Evolutionary conservation across 1,140 invertebrate genomes (phyloP), one percentile per base, ranked within the genome.

Genomic region (Aphis craccivora): DNA sequence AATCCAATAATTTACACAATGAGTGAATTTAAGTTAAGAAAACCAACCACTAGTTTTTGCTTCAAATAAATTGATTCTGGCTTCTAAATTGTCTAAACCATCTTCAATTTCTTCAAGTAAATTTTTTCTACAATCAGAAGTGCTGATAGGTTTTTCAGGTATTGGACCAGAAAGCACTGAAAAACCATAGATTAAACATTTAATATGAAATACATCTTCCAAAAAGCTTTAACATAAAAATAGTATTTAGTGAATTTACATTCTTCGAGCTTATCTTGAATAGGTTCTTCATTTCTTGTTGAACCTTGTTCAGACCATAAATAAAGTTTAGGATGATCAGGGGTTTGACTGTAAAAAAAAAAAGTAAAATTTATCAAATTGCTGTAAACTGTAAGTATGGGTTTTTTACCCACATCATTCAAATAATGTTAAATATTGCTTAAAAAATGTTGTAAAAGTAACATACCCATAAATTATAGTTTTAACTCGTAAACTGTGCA

Each of bases 321-420:
- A 95, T 98, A 98, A 25, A 98, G 95, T 95, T 98, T 98, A 1
- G 97, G 97, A 95, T 98, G 97, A 95, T 97, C 96, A 94, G 97
- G 97, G 93, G 90, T 97, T 97, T 94, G 94, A 51, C 97, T 97
- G 94, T 83, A 95, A 94, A 94, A 93, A 30, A 94, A 94, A 94
- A 91, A 93, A 89, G 18, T 40, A 60, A 90, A 90, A 18, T 94
- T 93, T 76, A 83, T 55, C 91, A 37, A 14, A 90, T 90, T 60
- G 40, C 11, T 53, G n/a, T 37, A 9, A 53, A 86, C 18, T 11
- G n/a, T 18, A 86, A 4, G 0, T n/a, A n/a, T 9, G 45, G 45
- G 9, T 9, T 45, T 86, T 5, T 30, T 86, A 1, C 4, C 11
- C 11, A 37, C 7, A 35, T 76, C 18, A 76, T 76, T n/a, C n/a